A percentile compares a stretch with the other conserved stretches of the same genome.
These are phyloP conservation scores for Flabesymbios commensalis DNA, from an alignment of 2,888 invertebrate genomes.

Conservation along the genomic window DNA sequence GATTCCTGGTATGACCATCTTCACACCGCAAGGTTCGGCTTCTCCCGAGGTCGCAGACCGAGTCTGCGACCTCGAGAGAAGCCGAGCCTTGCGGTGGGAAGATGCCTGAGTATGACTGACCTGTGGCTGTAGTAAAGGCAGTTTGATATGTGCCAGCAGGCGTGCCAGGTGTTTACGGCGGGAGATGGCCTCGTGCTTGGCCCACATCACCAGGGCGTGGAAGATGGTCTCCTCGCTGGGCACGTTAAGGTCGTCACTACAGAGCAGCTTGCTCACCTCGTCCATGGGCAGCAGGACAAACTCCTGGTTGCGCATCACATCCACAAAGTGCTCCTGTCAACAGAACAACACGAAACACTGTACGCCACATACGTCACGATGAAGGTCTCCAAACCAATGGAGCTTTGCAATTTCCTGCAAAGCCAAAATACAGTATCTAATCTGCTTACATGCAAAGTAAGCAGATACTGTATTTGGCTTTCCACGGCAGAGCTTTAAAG, in stretches of 20 bases:
- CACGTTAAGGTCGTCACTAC: constrained; percentile 90
- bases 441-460: not conserved
- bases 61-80: too few species aligned
- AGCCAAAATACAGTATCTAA: not conserved
- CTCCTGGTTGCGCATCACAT: constrained; percentile 84
- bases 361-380: too few species aligned
- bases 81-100: too few species aligned
- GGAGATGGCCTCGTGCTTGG: constrained; percentile 73
- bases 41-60: too few species aligned
- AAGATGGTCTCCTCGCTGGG: constrained; percentile 82
- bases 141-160: constrained; percentile 76
- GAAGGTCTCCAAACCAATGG: not conserved
- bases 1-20: too few species aligned
- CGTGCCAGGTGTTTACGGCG: constrained; percentile 72
- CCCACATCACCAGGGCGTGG: constrained; percentile 82
- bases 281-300: constrained; percentile 77
- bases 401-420: not conserved
- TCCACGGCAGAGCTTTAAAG: too few species aligned
- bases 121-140: constrained; percentile 83
- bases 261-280: constrained; percentile 78
- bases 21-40: too few species aligned
- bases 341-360: too few species aligned
- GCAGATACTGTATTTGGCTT: too few species aligned
- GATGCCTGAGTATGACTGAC: too few species aligned
- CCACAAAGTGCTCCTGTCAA: constrained; percentile 65